Percentiles rank a stretch among this genome's conserved stretches.
These are phyloP conservation scores for Nomada ruficornis DNA, from an alignment of 2,888 invertebrate genomes.

Conservation along the genomic window DNA sequence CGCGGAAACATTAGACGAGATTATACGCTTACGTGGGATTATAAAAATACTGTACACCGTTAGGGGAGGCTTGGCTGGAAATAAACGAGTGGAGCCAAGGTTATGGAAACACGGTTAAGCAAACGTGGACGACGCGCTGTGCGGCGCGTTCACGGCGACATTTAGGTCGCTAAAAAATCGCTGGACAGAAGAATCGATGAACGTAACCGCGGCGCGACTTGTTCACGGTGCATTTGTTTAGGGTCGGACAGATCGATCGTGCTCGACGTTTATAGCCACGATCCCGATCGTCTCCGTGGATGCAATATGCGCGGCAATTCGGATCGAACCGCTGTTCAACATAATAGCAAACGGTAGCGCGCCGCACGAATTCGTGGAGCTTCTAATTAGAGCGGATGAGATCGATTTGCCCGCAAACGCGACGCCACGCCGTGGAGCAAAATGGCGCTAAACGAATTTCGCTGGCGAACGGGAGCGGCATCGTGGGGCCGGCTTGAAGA, in stretches of 20 bases:
- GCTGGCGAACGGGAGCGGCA: not conserved
- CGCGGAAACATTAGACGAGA: slow-evolving; percentile 44
- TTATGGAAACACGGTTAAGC: slow-evolving; percentile 37
- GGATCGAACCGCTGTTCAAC: slow-evolving; percentile 44
- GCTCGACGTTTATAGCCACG: slow-evolving; percentile 22
- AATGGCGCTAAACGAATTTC: slow-evolving; percentile 31
- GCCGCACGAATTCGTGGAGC: slow-evolving; percentile 52
- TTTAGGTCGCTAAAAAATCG: slow-evolving; percentile 48
- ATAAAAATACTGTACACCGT: slow-evolving; percentile 52
- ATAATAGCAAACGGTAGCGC: slow-evolving; percentile 49
- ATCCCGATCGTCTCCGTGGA: slow-evolving; percentile 12
- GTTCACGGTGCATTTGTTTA: slow-evolving; percentile 42
- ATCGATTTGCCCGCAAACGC: slow-evolving; percentile 61
- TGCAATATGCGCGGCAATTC: slow-evolving; percentile 48
- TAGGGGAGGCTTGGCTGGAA: slow-evolving; percentile 43
- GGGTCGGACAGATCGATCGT: slow-evolving; percentile 31
- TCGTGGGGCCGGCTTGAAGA: not conserved
- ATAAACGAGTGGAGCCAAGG: slow-evolving; percentile 53
- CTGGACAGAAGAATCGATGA: slow-evolving; percentile 42
- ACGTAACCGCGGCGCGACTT: slow-evolving; percentile 1
- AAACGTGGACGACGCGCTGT: not conserved
- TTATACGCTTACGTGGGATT: slow-evolving; percentile 48
- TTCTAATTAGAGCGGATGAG: slow-evolving; percentile 63
- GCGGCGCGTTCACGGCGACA: slow-evolving; percentile 24
- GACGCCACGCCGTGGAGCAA: slow-evolving; percentile 19